Percentiles rank a stretch among this genome's conserved stretches.
Conservation (phyloP, 2,113 vertebrate species). For the Mola mola region DNA sequence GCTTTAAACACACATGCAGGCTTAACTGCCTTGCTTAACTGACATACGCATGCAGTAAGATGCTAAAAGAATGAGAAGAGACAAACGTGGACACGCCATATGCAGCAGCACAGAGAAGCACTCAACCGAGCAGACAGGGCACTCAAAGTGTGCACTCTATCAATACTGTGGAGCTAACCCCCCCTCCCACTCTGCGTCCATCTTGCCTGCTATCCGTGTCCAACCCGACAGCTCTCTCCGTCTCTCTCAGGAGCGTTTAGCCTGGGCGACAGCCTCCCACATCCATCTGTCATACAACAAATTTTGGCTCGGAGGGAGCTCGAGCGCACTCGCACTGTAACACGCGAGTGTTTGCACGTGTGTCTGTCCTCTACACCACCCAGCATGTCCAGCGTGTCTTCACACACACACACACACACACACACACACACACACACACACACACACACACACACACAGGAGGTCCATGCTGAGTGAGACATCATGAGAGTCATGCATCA, state of each 20-base stretch:
- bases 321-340: conserved; percentile 42
- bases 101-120: conserved; percentile 62
- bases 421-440: conserved; percentile 31
- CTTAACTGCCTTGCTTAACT: conserved; percentile 39
- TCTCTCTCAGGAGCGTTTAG: conserved; percentile 75
- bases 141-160: conserved; percentile 73
- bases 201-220: conserved; percentile 51
- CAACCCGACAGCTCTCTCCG: conserved; percentile 59
- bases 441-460: conserved; percentile 38
- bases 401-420: conserved; percentile 28
- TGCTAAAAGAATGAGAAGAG: too few relatives aligned
- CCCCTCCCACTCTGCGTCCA: conserved; percentile 60
- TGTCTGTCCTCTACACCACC: conserved; percentile 21
- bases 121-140: conserved; percentile 70
- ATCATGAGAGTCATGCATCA: conserved; percentile 80
- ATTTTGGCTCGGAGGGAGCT: conserved; percentile 67
- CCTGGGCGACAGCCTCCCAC: conserved; percentile 81
- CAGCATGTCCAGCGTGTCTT: conserved; percentile 26
- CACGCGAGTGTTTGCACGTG: conserved; percentile 17
- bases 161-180: conserved; percentile 69
- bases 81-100: too few relatives aligned
- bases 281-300: conserved; percentile 81
- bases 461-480: conserved; percentile 72
- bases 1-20: conserved; percentile 66
- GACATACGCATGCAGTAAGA: too few relatives aligned